Evolutionary conservation across 1,140 invertebrate species (phyloP).

Genomic region (Plutomurus gul): DNA sequence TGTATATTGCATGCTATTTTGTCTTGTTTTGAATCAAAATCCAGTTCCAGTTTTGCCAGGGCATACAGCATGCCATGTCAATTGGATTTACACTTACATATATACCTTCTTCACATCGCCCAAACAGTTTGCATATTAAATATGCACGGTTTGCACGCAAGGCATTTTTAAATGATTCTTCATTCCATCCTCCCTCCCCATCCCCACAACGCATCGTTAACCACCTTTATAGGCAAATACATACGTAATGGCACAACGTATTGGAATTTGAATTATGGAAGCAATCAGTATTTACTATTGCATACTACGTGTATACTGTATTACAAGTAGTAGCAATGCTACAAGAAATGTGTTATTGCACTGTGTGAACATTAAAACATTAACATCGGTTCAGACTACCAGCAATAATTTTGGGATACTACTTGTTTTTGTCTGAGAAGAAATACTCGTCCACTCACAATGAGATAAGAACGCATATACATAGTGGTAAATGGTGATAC

Average conservation of each 20-base stretch:
- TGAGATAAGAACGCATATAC: not conserved
- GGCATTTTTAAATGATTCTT: not conserved
- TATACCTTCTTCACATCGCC: not conserved
- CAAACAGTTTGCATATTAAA: not conserved
- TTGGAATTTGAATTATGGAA: slow-evolving; percentile 8
- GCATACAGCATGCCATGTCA: not conserved
- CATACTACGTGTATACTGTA: not conserved
- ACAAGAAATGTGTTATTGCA: not conserved
- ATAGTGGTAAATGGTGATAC: too few relatives aligned
- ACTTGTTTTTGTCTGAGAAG: too few relatives aligned
- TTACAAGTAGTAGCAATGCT: not conserved
- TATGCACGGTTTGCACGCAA: slow-evolving; percentile 12
- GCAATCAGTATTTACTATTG: not conserved
- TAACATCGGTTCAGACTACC: too few relatives aligned
- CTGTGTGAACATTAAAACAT: not conserved
- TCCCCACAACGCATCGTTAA: not conserved
- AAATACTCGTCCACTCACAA: too few relatives aligned
- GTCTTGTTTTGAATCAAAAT: not conserved
- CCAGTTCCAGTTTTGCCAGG: slow-evolving; percentile 20
- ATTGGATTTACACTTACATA: slow-evolving; percentile 29
- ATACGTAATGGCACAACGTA: not conserved
- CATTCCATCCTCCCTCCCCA: not conserved
- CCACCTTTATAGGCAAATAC: too few relatives aligned
- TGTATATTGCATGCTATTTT: slow-evolving; percentile 1
- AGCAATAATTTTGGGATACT: too few relatives aligned